Base-by-base conservation (phyloP, 2,888 invertebrate species). In the Nemurella pictetii region DNA sequence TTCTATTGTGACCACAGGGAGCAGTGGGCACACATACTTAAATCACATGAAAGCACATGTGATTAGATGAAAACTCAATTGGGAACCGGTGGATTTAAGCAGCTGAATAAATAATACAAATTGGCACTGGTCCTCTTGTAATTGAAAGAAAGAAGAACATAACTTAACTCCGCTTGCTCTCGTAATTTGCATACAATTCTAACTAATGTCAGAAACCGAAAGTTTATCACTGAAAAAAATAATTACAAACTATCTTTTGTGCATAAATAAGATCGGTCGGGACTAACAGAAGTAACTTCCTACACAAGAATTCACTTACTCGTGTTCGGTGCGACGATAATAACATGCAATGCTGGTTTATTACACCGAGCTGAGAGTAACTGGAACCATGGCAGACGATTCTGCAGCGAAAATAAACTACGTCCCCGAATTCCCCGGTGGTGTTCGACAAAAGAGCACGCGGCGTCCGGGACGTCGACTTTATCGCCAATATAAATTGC, bases 101-200 rank as follows among this genome's bases (percentile, higher is more conserved):
- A 55, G 55, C 20, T 55, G 55, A 29, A 78, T 78, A 78, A 78
- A 78, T 78, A 78, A 28, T 30, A 30, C 30, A 78, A 78, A 30
- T 78, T 78, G 75, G 78, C 78, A 78, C 30, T 78, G 28, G 78
- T 78, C 30, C 30, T 78, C 28, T 7, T n/a, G 30, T 78, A 78
- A 78, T 78, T 78, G 78, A 78, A 78, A 78, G 30, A 55, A 55
- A 55, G 55, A 55, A 30, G 28, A 78, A 75, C 75, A 75, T 75
- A 75, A 75, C 29, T 78, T 30, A 78, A 78, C 78, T 30, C 28
- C 15, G 5, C 30, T n/a, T 28, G 75, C 27, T 75, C 28, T 26
- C n/a, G 4, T n/a, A 78, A 78, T 78, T 78, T 78, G 78, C 78
- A 78, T 78, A 78, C 29, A 28, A 30, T 78, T 78, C 30, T n/a